Conservation (phyloP, 2,888 invertebrate species). For the Melolontha melolontha region DNA sequence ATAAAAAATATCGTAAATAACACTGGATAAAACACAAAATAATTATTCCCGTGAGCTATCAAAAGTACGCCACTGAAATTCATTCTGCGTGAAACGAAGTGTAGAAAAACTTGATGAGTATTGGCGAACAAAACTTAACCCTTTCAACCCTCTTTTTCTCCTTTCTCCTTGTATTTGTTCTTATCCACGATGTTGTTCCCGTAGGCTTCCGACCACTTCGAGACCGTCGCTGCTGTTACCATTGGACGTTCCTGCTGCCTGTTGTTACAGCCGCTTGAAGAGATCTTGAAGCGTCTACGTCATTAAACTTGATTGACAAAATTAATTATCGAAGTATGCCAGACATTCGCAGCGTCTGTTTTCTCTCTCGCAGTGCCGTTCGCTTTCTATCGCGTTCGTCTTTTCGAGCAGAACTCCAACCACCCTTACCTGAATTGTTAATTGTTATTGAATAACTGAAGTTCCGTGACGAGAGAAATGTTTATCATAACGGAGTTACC, state of each 20-base stretch:
- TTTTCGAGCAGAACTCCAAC: not conserved
- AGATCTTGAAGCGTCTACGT: constrained; percentile 29
- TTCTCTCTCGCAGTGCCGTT: not conserved
- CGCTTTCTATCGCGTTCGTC: not conserved
- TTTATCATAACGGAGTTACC: no score
- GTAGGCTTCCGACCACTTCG: no score
- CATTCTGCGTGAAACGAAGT: not conserved
- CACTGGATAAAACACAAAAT: no score
- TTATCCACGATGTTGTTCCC: no score
- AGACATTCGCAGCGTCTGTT: constrained; percentile 37
- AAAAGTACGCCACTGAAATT: not conserved
- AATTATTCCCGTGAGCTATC: no score
- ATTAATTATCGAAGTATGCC: constrained; percentile 48
- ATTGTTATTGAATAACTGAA: not conserved
- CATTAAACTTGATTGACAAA: constrained; percentile 47
- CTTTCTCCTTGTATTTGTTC: not conserved
- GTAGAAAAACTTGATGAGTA: constrained; percentile 20
- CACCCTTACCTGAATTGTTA: not conserved
- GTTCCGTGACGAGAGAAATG: no score
- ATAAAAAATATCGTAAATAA: no score
- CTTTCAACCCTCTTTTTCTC: not conserved
- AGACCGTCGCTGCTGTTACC: no score
- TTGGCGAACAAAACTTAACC: constrained; percentile 13
- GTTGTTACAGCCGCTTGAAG: constrained; percentile 17
- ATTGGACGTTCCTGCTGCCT: not conserved